Conservation (phyloP, 2,113 vertebrate genomes). For the Zapornia atra region DNA sequence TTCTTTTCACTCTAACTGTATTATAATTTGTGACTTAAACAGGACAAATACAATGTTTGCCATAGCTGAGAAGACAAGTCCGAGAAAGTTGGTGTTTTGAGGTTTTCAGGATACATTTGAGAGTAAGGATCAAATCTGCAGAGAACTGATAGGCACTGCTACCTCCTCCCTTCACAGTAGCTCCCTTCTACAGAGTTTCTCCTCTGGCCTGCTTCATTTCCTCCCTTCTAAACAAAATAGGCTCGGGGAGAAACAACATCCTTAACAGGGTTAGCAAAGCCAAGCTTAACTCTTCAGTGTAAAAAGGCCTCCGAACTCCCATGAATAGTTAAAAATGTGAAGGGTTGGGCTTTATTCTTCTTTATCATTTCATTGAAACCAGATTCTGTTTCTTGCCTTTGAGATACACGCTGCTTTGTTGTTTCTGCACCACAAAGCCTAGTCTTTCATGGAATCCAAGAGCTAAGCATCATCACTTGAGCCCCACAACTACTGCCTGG, state of each 20-base stretch:
- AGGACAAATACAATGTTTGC: neutral
- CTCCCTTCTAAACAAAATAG: constrained; percentile 7
- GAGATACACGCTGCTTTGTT: neutral
- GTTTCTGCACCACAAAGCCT: neutral
- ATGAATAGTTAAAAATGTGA: neutral
- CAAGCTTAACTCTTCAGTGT: neutral
- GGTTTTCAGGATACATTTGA: neutral
- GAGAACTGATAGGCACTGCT: neutral
- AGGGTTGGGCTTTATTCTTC: neutral
- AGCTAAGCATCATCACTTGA: neutral
- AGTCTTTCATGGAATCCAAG: neutral
- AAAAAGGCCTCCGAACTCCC: neutral
- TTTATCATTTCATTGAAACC: neutral
- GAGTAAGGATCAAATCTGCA: neutral
- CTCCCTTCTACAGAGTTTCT: neutral
- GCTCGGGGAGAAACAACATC: neutral
- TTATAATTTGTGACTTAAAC: neutral
- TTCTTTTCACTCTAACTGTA: neutral
- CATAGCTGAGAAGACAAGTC: neutral
- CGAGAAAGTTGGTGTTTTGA: neutral
- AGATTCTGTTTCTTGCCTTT: neutral
- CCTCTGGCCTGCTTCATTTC: neutral
- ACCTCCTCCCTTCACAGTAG: neutral
- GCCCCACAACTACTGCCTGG: neutral
- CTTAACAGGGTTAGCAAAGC: neutral